A percentile compares a stretch with the other conserved stretches of the same genome.
These are phyloP conservation scores for Polydrusus tereticollis DNA, from an alignment of 2,888 invertebrate species.

Conservation along the genomic window DNA sequence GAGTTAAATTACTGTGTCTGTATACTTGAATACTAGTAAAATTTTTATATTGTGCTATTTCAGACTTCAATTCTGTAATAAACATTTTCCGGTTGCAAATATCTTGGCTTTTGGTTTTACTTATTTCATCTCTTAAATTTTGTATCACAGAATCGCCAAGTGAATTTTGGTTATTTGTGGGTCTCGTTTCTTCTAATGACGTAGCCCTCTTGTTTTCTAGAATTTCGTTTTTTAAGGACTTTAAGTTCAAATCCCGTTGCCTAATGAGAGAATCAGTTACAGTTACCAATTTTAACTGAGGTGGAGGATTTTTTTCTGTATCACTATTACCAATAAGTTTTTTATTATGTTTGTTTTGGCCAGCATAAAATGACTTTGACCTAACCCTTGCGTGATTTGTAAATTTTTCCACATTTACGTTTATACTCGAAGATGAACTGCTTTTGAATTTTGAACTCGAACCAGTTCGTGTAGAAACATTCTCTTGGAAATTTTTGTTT, in stretches of 20 bases:
- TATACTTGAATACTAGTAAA: slow-evolving; percentile 36
- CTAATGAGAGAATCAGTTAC: slow-evolving; percentile 36
- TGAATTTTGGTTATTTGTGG: not conserved
- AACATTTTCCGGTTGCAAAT: slow-evolving; percentile 45
- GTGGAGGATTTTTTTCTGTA: not conserved
- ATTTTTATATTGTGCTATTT: slow-evolving; percentile 52
- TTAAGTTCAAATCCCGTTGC: no score
- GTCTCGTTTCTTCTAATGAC: not conserved
- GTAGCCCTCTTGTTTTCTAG: slow-evolving; percentile 23
- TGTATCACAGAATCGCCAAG: slow-evolving; percentile 40
- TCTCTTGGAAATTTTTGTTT: not conserved
- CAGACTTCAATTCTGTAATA: slow-evolving; percentile 52
- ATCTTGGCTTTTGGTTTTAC: slow-evolving; percentile 26
- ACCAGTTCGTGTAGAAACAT: not conserved
- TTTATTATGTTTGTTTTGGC: not conserved
- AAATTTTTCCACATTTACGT: slow-evolving; percentile 29
- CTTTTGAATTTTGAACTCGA: slow-evolving; percentile 13
- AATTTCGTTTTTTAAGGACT: slow-evolving; percentile 46
- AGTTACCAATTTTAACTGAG: not conserved
- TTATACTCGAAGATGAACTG: slow-evolving; percentile 34
- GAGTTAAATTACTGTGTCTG: slow-evolving; percentile 6
- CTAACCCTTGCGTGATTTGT: not conserved
- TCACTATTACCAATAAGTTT: not conserved
- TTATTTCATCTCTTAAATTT: slow-evolving; percentile 52
- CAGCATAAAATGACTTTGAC: slow-evolving; percentile 12